Evolutionary conservation across 2,113 vertebrate species (phyloP).

Genomic region (Raja brachyura): DNA sequence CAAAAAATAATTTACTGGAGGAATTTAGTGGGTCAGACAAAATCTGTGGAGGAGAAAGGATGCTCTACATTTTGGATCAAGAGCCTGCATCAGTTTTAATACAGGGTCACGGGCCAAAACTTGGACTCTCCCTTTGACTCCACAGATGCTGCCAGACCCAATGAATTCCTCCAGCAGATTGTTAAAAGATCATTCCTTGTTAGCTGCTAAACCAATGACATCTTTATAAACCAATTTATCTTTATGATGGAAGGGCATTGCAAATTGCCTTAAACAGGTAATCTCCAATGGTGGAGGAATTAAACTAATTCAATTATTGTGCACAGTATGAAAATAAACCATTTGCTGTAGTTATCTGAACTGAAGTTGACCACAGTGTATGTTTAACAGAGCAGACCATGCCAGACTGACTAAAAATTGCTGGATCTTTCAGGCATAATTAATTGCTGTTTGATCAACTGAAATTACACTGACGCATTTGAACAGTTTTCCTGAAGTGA

Average conservation of each 20-base stretch:
- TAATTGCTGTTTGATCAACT: constrained; percentile 30
- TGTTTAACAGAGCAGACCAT: constrained; percentile 30
- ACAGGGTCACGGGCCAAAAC: no score
- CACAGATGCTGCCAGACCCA: no score
- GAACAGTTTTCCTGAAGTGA: background rate
- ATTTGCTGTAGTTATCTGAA: constrained; percentile 24
- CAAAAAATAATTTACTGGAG: no score
- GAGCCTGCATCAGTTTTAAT: no score
- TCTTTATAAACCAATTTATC: no score
- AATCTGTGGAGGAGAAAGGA: no score
- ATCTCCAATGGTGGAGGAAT: background rate
- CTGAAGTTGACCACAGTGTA: constrained; percentile 16
- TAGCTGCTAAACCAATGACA: no score
- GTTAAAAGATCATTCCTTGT: background rate
- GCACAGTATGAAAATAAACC: background rate
- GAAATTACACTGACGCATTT: constrained; percentile 20
- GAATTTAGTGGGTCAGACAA: no score
- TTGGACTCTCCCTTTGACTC: no score
- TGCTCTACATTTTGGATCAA: no score
- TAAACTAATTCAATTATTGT: constrained; percentile 20
- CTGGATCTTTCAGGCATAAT: constrained; percentile 19
- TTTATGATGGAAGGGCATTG: background rate
- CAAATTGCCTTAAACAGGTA: background rate
- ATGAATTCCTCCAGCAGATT: no score
- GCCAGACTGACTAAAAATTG: constrained; percentile 16